Conservation (phyloP, 1,140 invertebrate species). For the Brachionus manjavacas region DNA sequence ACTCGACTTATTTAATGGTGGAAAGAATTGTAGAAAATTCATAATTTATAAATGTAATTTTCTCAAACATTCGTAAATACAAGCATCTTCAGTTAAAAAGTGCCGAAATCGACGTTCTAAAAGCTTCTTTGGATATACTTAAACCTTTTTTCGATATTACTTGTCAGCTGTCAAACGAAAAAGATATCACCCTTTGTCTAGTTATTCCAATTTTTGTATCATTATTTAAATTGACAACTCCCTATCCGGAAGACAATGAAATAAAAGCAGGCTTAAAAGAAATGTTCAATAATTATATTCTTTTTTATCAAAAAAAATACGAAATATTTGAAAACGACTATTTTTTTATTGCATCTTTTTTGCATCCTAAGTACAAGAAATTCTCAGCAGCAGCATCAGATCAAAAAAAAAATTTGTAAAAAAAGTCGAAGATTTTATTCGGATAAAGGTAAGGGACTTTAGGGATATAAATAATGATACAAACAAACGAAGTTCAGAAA, state of each 20-base stretch:
- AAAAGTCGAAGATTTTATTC: not conserved
- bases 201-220: too few relatives aligned
- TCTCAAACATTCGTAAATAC: too few relatives aligned
- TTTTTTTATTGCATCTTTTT: not conserved
- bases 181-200: too few relatives aligned
- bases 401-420: not conserved
- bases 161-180: too few relatives aligned
- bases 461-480: not conserved
- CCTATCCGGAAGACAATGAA: not conserved
- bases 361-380: not conserved
- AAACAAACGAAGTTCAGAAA: not conserved
- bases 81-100: too few relatives aligned
- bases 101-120: too few relatives aligned
- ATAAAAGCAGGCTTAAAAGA: not conserved
- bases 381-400: not conserved
- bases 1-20: too few relatives aligned
- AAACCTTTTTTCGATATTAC: too few relatives aligned
- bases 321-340: not conserved
- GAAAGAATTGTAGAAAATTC: too few relatives aligned
- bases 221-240: not conserved
- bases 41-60: too few relatives aligned
- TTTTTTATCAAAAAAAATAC: not conserved
- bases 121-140: too few relatives aligned
- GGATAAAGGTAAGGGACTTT: not conserved
- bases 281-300: not conserved